Base-by-base conservation (phyloP, 2,888 invertebrate genomes). In the Dynastes tityus region DNA sequence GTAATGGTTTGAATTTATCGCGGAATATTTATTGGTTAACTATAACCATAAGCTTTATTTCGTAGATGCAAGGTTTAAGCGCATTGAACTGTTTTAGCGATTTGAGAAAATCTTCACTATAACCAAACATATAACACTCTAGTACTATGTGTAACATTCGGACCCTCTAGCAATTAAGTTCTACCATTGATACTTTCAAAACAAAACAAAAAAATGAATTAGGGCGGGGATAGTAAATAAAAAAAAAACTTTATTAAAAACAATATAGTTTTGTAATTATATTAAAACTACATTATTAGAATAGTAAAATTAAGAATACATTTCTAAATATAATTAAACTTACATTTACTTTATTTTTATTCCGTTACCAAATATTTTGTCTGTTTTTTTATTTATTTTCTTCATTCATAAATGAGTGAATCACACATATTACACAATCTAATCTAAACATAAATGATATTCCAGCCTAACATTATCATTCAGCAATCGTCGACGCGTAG, bases 391-490 rank as follows among this genome's bases (percentile, higher is more conserved):
- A 4, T 49, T 65, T 58, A 16, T 13, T 67, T 67, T 68, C 58
- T 61, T 68, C 76, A 68, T 77, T 75, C 79, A 76, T 55, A 71
- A 73, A 73, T 76, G 49, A 49, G 77, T 80, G 73, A 81, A 84
- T 85, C 85, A 85, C 85, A 86, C 84, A 82, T 81, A 85, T 81
- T 83, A 84, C 84, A 84, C 83, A 83, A 83, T 82, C 82, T 81
- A 81, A 80, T 82, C 84, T 81, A 77, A 81, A 78, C 80, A 78
- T 78, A 80, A 80, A 74, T 67, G 64, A 79, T 79, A 79, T 77
- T 71, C 55, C 74, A 76, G 75, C 68, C 61, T 75, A 79, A 70
- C 40, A 63, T 45, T 55, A 74, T 61, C 61, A 74, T 61, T 27
- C 29, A 8, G 49, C 49, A 51, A 13, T 49, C 40, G 22, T 67